Percentiles rank a stretch among this genome's conserved stretches.
Evolutionary conservation across 2,113 vertebrate species (phyloP).

Genomic region (Rousettus leschenaultii): DNA sequence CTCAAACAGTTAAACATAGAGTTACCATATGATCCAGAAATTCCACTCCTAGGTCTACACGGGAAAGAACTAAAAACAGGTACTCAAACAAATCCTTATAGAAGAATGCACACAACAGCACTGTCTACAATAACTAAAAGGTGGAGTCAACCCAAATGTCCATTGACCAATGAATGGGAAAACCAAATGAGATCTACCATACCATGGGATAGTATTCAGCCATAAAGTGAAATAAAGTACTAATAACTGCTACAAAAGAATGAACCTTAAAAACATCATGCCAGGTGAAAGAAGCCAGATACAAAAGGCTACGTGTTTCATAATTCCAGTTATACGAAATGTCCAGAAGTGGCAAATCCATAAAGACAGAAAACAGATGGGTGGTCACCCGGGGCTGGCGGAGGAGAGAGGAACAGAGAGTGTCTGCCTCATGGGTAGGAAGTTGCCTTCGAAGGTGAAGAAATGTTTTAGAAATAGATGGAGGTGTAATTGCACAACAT

Average conservation of each 20-base stretch:
- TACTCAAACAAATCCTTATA: neutral
- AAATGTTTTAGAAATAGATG: neutral
- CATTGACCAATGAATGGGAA: accelerated
- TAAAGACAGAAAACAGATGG: neutral
- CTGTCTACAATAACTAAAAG: too few species aligned
- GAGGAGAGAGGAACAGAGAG: neutral
- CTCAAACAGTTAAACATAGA: neutral
- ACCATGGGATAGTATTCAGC: neutral
- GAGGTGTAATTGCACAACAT: too few species aligned
- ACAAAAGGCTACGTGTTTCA: neutral
- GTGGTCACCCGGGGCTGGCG: neutral
- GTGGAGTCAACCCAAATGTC: neutral
- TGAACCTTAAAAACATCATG: neutral
- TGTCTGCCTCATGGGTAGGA: too few species aligned
- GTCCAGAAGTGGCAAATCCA: neutral
- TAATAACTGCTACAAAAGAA: neutral
- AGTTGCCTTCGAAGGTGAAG: neutral
- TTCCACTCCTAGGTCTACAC: neutral
- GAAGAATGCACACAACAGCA: neutral
- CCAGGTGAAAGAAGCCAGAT: neutral
- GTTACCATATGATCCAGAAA: neutral
- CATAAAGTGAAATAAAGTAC: neutral
- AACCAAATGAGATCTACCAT: neutral
- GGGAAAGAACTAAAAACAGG: neutral
- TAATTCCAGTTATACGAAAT: neutral